Percentiles rank a stretch among this genome's conserved stretches.
phyloP scores from a whole-genome alignment of 2,113 vertebrate species.

The Strix uralensis region DNA sequence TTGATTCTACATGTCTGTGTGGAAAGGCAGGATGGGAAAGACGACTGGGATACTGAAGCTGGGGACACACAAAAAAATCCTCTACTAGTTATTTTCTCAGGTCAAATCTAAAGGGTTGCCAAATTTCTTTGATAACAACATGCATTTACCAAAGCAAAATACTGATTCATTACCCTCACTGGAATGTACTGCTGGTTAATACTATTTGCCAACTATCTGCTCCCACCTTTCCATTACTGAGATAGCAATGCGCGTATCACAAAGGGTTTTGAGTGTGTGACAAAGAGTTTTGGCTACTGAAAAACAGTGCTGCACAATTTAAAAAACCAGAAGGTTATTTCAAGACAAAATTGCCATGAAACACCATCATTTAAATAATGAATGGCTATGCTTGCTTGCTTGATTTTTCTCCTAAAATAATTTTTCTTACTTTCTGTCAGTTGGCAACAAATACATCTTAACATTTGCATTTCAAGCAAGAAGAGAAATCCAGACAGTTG shows the following conservation, averaged over 20 bases:
- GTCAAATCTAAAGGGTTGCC: neutral
- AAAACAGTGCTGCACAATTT: slow-evolving; percentile 25
- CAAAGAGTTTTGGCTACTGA: slow-evolving; percentile 40
- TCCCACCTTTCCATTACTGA: slow-evolving; percentile 17
- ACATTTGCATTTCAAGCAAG: slow-evolving; percentile 42
- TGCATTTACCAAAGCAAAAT: neutral
- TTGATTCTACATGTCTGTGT: neutral
- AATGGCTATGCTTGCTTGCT: slow-evolving; percentile 33
- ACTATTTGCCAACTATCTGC: neutral
- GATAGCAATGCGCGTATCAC: neutral
- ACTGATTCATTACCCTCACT: neutral
- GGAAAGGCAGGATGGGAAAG: neutral
- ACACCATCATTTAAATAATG: slow-evolving; percentile 51
- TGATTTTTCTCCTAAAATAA: slow-evolving; percentile 59
- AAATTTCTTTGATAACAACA: neutral
- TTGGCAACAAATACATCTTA: slow-evolving; percentile 54
- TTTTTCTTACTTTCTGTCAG: slow-evolving; percentile 56
- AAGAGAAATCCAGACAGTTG: slow-evolving; percentile 22
- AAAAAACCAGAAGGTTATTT: slow-evolving; percentile 51
- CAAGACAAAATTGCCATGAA: slow-evolving; percentile 53
- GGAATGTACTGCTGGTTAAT: neutral
- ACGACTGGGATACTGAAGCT: neutral
- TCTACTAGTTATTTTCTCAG: neutral
- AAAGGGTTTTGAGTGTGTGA: neutral
- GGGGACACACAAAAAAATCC: neutral